These are phyloP conservation scores for Pogonomyrmex californicus DNA, from an alignment of 1,140 invertebrate genomes.

Conservation along the genomic window DNA sequence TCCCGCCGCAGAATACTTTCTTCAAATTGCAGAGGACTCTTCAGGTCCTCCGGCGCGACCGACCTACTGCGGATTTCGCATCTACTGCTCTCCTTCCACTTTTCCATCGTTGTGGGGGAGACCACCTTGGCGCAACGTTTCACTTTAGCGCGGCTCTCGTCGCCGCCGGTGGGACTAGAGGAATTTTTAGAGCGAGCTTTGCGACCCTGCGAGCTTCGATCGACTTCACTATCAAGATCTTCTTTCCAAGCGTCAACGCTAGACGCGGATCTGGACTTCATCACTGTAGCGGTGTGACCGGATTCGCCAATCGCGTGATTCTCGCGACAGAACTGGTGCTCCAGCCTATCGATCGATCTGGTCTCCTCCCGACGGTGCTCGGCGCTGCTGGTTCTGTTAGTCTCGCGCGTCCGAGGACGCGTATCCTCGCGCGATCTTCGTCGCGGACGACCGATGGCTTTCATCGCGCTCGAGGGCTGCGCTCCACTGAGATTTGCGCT, in stretches of 20 bases:
- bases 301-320: constrained; percentile 2
- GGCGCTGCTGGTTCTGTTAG: constrained; percentile 12
- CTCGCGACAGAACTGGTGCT: constrained; percentile 63
- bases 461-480: constrained; percentile 51
- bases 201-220: constrained; percentile 42
- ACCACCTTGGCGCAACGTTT: constrained; percentile 74
- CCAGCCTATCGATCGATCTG: constrained; percentile 79
- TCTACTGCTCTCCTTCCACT: constrained; percentile 74
- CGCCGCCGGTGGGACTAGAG: constrained; percentile 64
- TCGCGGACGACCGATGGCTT: constrained; percentile 70
- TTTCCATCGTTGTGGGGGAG: constrained; percentile 72
- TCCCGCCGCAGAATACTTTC: constrained; percentile 32
- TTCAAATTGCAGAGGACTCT: constrained; percentile 72
- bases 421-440: constrained; percentile 80
- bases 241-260: constrained; percentile 82
- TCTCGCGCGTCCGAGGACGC: constrained; percentile 73
- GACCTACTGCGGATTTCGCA: constrained; percentile 70
- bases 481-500: constrained; percentile 33
- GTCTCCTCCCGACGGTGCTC: constrained; percentile 74
- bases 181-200: constrained; percentile 18
- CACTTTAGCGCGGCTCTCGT: constrained; percentile 67
- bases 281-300: constrained; percentile 68
- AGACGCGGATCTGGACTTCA: constrained; percentile 81
- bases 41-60: constrained; percentile 63
- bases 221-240: constrained; percentile 65